phyloP scores from a whole-genome alignment of 2,797 vertebrate genomes.

The Pipistrellus pygmaeus region DNA sequence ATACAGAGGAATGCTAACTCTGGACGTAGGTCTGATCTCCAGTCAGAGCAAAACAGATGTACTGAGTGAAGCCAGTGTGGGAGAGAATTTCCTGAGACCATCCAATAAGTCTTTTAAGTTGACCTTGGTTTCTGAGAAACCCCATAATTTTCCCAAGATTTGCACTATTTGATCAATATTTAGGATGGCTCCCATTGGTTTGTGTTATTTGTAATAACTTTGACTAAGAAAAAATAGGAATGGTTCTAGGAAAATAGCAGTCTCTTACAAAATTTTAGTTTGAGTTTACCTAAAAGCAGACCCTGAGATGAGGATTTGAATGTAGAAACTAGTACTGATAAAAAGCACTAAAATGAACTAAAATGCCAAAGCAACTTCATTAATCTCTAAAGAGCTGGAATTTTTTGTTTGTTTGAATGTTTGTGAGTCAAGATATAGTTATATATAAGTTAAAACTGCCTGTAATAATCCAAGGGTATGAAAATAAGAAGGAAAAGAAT shows the following conservation, averaged over 20 bases:
- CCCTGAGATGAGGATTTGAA: not conserved
- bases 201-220: constrained; percentile 18
- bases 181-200: not conserved
- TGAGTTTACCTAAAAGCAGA: not conserved
- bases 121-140: not conserved
- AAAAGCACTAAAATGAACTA: not conserved
- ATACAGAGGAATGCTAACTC: not conserved
- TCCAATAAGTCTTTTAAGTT: not conserved
- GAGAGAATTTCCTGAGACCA: not conserved
- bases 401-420: constrained; percentile 10
- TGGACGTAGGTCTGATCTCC: not conserved
- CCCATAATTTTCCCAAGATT: not conserved
- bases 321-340: not conserved
- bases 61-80: not conserved
- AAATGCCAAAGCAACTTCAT: not conserved
- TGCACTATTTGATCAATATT: not conserved
- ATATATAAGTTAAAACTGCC: not conserved
- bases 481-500: not conserved
- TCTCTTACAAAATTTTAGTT: not conserved
- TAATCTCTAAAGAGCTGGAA: not conserved
- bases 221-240: not conserved
- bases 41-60: not conserved
- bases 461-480: not conserved
- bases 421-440: not conserved
- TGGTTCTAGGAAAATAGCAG: not conserved